Base-by-base conservation (phyloP, 2,888 invertebrate genomes). In the Dione vanillae region DNA sequence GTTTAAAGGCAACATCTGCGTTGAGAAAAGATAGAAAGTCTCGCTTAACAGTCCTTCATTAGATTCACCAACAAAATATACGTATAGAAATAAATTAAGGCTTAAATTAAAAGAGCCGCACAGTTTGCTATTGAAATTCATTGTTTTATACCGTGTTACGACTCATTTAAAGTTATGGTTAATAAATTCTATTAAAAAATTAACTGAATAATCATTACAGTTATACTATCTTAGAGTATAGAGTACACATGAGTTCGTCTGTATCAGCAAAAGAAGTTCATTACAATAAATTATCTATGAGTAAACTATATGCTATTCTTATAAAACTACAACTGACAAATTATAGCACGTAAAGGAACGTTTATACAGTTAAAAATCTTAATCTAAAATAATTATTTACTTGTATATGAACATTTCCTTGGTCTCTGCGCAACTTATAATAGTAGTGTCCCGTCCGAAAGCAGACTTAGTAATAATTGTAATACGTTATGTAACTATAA, bases 371-470 rank as follows among this genome's bases (percentile, higher is more conserved):
- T 79, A 78, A 72, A 76, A 81, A 79, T 72, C 72, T 78, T 80
- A 78, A 73, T 67, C 74, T 76, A 80, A 78, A 77, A 72, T 76
- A 78, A 81, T 78, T 79, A 77, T 79, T 78, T 79, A 77, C 79
- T 71, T 73, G 70, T 77, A 78, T 78, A 78, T 79, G 79, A 78
- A 79, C 79, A 78, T 78, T 75, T 76, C 80, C 74, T 86, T 86
- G 85, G 85, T 85, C 84, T 85, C 84, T 76, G 82, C 83, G 85
- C 86, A 88, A 88, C 81, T 80, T 82, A 88, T 80, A 77, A 67
- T 58, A 61, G n/a, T 67, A 70, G 64, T 71, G 51, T 49, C 51
- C 51, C 0, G 71, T 54, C 71, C 59, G 58, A 40, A 59, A 54
- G 67, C 45, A 68, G 61, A 62, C 72, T 70, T 72, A 67, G 45